Percentiles rank a stretch among this genome's conserved stretches.
phyloP scores from a whole-genome alignment of 2,113 vertebrate species.

The Rattus rattus region DNA sequence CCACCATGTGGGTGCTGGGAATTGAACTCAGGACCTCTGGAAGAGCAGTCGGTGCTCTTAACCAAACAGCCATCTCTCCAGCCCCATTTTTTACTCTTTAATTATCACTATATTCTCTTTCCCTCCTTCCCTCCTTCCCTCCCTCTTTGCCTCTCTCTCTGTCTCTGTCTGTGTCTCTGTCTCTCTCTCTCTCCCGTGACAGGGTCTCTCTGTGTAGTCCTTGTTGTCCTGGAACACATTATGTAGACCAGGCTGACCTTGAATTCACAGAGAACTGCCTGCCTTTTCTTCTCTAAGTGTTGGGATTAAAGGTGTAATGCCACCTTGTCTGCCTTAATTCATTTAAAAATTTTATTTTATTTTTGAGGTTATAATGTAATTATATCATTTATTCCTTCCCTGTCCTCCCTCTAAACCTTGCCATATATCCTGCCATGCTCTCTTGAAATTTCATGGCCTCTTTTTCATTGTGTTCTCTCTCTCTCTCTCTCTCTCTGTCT shows the following conservation, averaged over 20 bases:
- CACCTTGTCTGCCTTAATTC: neutral
- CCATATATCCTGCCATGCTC: neutral
- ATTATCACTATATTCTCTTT: neutral
- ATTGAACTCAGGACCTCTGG: no score
- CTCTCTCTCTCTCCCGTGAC: no score
- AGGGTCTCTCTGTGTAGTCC: neutral
- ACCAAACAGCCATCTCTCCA: no score
- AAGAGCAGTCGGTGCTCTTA: no score
- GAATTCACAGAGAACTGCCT: neutral
- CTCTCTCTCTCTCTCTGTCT: neutral
- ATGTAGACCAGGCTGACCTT: neutral
- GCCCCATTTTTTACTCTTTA: neutral
- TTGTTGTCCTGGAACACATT: neutral
- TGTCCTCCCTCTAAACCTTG: neutral
- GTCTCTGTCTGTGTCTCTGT: no score
- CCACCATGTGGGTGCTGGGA: no score
- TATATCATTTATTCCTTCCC: neutral
- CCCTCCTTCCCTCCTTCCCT: neutral
- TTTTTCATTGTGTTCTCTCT: neutral
- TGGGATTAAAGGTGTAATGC: neutral
- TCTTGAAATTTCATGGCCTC: neutral
- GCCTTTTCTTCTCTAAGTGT: neutral
- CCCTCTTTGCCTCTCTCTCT: neutral
- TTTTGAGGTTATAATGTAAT: neutral
- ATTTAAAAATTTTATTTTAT: neutral